Evolutionary conservation across 2,113 vertebrate species (phyloP).

Genomic region (Sebastes schlegelii): DNA sequence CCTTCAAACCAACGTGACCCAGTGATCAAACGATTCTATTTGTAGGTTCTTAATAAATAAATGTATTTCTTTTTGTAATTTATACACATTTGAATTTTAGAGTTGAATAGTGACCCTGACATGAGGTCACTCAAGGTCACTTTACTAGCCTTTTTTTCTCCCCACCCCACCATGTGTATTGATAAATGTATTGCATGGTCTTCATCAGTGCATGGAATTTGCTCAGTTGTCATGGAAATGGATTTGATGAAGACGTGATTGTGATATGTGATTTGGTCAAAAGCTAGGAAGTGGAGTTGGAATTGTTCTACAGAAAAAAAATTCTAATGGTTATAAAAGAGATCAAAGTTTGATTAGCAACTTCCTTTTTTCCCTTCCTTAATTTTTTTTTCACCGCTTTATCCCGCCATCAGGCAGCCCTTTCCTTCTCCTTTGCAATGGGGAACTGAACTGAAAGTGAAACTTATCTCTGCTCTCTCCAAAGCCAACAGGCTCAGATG

Average conservation of each 20-base stretch:
- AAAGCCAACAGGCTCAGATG: too few species aligned
- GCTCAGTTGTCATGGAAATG: background rate
- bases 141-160: background rate
- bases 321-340: background rate
- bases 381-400: background rate
- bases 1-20: slow-evolving; percentile 26
- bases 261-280: background rate
- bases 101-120: background rate
- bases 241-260: background rate
- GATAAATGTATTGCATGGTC: background rate
- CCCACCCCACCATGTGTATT: background rate
- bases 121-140: background rate
- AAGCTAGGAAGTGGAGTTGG: background rate
- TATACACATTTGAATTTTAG: background rate
- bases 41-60: background rate
- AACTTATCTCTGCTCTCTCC: too few species aligned
- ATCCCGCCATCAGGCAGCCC: too few species aligned
- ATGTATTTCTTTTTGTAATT: background rate
- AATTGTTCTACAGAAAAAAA: background rate
- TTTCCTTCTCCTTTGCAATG: too few species aligned
- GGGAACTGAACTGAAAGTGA: too few species aligned
- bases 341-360: background rate
- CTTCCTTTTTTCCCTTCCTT: background rate
- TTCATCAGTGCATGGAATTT: background rate
- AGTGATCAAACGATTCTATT: slow-evolving; percentile 4